Percentiles rank a stretch among this genome's conserved stretches.
Evolutionary conservation across 2,113 vertebrate species (phyloP).

Genomic region (Eupsittula cactorum): DNA sequence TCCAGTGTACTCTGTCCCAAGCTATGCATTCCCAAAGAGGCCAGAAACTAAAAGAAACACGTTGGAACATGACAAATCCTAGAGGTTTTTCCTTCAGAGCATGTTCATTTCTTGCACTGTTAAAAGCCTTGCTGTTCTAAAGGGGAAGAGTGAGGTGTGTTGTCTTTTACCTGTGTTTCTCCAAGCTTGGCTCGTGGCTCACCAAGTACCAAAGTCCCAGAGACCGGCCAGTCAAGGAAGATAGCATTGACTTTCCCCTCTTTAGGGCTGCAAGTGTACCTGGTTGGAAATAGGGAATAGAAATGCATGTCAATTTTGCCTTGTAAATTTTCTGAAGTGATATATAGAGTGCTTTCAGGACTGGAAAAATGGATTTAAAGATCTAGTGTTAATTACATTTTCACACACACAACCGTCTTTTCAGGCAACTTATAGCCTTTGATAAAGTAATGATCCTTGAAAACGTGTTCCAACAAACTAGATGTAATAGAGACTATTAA

Average conservation of each 20-base stretch:
- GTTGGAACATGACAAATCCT: background rate
- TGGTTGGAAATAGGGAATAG: constrained; percentile 49
- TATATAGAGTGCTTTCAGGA: background rate
- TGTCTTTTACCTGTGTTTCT: constrained; percentile 80
- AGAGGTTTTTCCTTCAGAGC: background rate
- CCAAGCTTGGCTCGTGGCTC: constrained; percentile 74
- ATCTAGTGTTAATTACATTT: background rate
- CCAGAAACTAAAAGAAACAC: background rate
- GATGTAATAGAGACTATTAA: background rate
- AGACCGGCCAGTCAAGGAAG: constrained; percentile 85
- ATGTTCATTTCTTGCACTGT: background rate
- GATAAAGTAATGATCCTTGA: background rate
- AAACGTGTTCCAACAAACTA: background rate
- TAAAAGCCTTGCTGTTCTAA: background rate
- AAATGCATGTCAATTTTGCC: background rate
- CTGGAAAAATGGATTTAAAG: background rate
- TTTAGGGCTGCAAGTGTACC: constrained; percentile 87
- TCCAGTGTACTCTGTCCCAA: background rate
- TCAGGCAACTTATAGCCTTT: background rate
- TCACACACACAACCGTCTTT: background rate
- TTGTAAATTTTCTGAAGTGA: background rate
- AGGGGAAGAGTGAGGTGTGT: background rate
- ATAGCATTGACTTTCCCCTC: constrained; percentile 81
- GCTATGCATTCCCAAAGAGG: background rate
- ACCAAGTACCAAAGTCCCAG: constrained; percentile 77